These are phyloP conservation scores for Steromphala cineraria DNA, from an alignment of 2,888 invertebrate genomes.

Conservation along the genomic window DNA sequence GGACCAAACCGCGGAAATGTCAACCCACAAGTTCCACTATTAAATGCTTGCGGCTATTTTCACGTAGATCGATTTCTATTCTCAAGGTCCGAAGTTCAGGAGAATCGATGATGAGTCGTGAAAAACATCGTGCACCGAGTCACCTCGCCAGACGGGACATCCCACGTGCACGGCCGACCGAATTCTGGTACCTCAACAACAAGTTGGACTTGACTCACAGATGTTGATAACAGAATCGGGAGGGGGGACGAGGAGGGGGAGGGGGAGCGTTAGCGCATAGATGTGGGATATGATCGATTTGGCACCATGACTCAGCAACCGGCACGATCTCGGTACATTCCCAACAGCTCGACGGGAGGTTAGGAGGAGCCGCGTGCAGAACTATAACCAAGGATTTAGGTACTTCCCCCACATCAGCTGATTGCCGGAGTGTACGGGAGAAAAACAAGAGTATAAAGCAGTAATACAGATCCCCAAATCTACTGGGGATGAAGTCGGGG, in stretches of 20 bases:
- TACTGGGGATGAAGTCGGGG: no score
- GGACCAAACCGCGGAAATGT: no score
- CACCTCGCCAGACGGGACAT: background rate
- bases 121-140: background rate
- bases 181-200: background rate
- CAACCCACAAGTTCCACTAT: no score
- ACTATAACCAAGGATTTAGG: background rate
- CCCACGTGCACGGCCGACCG: slow-evolving; percentile 1
- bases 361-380: background rate
- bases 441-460: background rate
- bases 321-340: background rate
- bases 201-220: background rate
- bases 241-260: background rate
- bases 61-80: no score
- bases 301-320: background rate
- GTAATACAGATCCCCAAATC: no score
- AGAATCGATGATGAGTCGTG: background rate
- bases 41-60: background rate
- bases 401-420: background rate
- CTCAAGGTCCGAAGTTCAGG: background rate
- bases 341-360: background rate
- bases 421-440: background rate
- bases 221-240: background rate
- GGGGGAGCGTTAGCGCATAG: background rate
- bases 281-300: background rate